Evolutionary conservation across 2,888 invertebrate species (phyloP).

Genomic region (Elysia crispata): DNA sequence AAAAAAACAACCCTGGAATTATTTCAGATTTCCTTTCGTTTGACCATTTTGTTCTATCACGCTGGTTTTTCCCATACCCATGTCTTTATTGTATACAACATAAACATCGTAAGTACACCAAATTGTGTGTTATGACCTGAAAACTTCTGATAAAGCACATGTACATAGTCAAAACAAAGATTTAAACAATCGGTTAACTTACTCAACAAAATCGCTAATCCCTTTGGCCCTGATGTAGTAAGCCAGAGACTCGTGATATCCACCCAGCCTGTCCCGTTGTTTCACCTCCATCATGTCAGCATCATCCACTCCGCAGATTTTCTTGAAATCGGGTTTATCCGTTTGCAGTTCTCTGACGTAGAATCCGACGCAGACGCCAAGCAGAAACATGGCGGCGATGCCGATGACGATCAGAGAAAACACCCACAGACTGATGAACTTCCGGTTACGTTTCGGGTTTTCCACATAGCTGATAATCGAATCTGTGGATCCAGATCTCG

Average conservation of each 20-base stretch:
- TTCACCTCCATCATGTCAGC: slow-evolving; percentile 55
- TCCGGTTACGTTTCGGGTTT: slow-evolving; percentile 25
- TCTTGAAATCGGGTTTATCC: slow-evolving; percentile 42
- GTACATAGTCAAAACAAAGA: too few relatives aligned
- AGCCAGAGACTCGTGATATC: slow-evolving; percentile 63
- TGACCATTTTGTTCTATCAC: too few relatives aligned
- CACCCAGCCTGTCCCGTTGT: slow-evolving; percentile 53
- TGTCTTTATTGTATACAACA: too few relatives aligned
- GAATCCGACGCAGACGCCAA: slow-evolving; percentile 65
- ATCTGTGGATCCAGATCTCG: too few relatives aligned
- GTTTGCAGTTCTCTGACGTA: slow-evolving; percentile 62
- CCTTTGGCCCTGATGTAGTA: slow-evolving; percentile 59
- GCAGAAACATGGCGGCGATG: slow-evolving; percentile 61
- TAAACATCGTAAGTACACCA: too few relatives aligned
- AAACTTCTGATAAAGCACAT: too few relatives aligned
- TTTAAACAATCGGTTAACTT: too few relatives aligned
- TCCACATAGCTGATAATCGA: too few relatives aligned
- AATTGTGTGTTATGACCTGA: too few relatives aligned
- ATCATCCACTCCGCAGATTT: slow-evolving; percentile 45
- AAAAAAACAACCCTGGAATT: too few relatives aligned
- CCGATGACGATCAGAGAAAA: slow-evolving; percentile 59
- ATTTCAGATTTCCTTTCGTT: too few relatives aligned
- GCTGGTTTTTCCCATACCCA: too few relatives aligned
- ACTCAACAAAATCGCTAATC: slow-evolving; percentile 58
- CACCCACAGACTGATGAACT: slow-evolving; percentile 59